A percentile compares a stretch with the other conserved stretches of the same genome.
These are phyloP conservation scores for Gulo gulo DNA, from an alignment of 2,113 vertebrate species.

Conservation along the genomic window DNA sequence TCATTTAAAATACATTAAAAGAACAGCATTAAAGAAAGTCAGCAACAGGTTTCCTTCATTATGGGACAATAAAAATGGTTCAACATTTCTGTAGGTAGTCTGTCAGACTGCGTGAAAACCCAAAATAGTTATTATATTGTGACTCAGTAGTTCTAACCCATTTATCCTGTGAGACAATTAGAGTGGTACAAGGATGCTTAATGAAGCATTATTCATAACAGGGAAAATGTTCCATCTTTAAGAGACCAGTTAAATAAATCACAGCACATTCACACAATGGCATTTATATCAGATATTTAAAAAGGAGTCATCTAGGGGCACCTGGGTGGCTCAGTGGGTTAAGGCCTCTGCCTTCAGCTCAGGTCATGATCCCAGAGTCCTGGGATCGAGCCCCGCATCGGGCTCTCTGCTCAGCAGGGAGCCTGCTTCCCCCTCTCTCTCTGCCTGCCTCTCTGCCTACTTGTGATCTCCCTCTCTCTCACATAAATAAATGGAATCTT, in stretches of 20 bases:
- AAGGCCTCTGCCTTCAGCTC: no score
- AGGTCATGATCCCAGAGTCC: no score
- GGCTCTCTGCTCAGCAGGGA: no score
- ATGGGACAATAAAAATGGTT: neutral
- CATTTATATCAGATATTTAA: neutral
- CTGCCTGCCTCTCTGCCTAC: no score
- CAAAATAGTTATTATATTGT: neutral
- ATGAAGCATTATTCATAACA: neutral
- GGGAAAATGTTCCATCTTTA: neutral
- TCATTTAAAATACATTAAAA: neutral
- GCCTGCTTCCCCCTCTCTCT: no score
- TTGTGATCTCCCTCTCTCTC: no score
- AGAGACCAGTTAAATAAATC: slow-evolving; percentile 3
- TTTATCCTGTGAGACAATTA: neutral
- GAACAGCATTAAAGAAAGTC: neutral
- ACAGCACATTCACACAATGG: neutral
- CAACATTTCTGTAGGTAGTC: neutral
- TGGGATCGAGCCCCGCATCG: no score
- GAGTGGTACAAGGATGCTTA: neutral
- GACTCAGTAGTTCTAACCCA: neutral
- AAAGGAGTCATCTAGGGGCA: neutral
- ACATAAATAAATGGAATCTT: no score
- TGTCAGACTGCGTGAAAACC: neutral
- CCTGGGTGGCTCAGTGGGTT: no score
- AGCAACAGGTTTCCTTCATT: neutral